Base-by-base conservation (phyloP, 2,888 invertebrate species). In the Sarcophaga rosellei region DNA sequence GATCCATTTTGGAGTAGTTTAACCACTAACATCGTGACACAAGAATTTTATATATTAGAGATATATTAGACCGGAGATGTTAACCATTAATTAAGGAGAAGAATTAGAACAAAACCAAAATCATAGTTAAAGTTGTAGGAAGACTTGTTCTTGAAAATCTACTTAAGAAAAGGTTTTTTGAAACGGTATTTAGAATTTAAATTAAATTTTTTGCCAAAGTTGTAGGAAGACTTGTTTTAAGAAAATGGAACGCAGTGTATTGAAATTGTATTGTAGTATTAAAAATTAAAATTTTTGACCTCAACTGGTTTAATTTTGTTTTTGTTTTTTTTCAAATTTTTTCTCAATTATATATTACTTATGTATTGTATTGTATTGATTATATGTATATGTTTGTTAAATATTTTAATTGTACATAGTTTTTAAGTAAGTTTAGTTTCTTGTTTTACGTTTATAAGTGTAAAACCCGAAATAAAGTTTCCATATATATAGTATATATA, bases 401-500 rank as follows among this genome's bases (percentile, higher is more conserved):
- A 79, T 83, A 81, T 84, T 75, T 84, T 74, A 66, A 81, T 78
- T 86, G 86, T 86, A 86, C 21, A 86, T 86, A 86, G 86, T 81
- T 81, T 75, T 75, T 63, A 74, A 5, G 70, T 72, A 61, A 59
- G 68, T 76, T 81, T 72, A 68, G 25, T 81, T 68, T 70, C 15
- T 70, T 59, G 65, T 62, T 63, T 62, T 47, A 20, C 66, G 68
- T 57, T 45, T 69, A 23, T 25, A 66, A 70, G 6, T 4, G 47
- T 15, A 47, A 53, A 53, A 53, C 3, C 5, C 35, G 35, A 35
- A 1, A 35, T 35, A 35, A 53, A 53, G 11, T 68, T 81, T 81
- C 81, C 75, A 81, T 81, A 62, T 63, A 62, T 15, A 45, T 45
- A 35, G n/a, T 25, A 45, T n/a, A n/a, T 6, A 57, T 35, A 47